phyloP scores from a whole-genome alignment of 2,113 vertebrate genomes.

The Anguilla rostrata region DNA sequence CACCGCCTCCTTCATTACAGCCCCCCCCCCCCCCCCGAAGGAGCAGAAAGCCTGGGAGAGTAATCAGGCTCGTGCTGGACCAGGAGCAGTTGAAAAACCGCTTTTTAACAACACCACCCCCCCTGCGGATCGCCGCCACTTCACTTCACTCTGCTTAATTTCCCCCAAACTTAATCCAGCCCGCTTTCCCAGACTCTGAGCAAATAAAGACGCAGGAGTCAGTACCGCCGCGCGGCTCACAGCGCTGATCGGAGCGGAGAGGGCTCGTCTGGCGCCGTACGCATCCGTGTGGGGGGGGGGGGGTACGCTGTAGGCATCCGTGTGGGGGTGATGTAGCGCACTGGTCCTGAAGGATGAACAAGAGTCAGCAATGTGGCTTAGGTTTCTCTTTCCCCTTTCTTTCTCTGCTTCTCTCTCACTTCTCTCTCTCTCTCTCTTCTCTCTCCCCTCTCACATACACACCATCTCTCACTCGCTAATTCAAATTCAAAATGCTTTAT shows the following conservation, averaged over 20 bases:
- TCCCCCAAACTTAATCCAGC: not conserved
- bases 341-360: not conserved
- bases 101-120: not conserved
- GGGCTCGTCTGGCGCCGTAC: not conserved
- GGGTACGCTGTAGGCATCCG: not conserved
- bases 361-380: not conserved
- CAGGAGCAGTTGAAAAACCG: not conserved
- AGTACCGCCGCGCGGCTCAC: not conserved
- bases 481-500: no score
- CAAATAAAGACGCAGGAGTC: conserved; percentile 15
- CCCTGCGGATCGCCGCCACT: not conserved
- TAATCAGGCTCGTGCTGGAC: not conserved
- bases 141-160: not conserved
- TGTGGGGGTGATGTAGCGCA: not conserved
- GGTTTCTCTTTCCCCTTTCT: not conserved
- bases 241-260: not conserved
- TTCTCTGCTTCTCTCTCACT: not conserved
- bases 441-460: not conserved
- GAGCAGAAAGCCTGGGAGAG: not conserved
- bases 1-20: not conserved
- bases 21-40: not conserved
- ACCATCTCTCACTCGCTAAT: not conserved
- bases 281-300: not conserved
- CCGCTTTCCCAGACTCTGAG: not conserved
- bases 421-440: not conserved